These are phyloP conservation scores for Tadarida brasiliensis DNA, from an alignment of 2,797 vertebrate species.

Conservation along the genomic window DNA sequence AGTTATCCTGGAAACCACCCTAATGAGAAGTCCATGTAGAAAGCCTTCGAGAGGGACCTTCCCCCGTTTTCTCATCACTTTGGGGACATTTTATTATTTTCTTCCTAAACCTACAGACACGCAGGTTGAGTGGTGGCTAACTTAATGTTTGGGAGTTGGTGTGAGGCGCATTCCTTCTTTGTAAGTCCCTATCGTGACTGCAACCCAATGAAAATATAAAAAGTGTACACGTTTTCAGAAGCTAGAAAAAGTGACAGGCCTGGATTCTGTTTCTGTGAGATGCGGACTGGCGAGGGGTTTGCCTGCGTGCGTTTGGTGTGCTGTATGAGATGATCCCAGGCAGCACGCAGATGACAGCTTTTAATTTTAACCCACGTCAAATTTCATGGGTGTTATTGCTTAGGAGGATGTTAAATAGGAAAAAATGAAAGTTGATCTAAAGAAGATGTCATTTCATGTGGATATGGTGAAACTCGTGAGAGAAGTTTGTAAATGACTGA, in stretches of 20 bases:
- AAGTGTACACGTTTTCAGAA: background rate
- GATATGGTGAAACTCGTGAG: background rate
- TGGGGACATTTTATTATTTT: constrained; percentile 24
- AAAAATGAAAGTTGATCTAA: background rate
- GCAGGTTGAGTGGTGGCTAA: background rate
- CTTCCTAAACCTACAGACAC: background rate
- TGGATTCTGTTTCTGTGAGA: background rate
- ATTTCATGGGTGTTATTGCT: background rate
- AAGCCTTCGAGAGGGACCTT: background rate
- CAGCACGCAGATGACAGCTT: background rate
- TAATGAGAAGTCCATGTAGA: background rate
- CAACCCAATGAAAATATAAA: background rate
- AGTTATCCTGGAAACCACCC: background rate
- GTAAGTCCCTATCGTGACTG: background rate
- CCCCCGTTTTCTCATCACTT: background rate
- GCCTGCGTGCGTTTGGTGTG: background rate
- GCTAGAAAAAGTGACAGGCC: background rate
- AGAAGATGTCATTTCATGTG: background rate
- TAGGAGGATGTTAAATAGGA: background rate
- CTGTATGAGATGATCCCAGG: background rate
- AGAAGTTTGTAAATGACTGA: background rate
- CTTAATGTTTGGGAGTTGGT: background rate
- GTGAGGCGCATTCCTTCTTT: background rate
- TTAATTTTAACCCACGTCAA: constrained; percentile 23
- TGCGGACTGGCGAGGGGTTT: background rate